Base-by-base conservation (phyloP, 2,797 vertebrate species). In the Sebastes trivittatus region DNA sequence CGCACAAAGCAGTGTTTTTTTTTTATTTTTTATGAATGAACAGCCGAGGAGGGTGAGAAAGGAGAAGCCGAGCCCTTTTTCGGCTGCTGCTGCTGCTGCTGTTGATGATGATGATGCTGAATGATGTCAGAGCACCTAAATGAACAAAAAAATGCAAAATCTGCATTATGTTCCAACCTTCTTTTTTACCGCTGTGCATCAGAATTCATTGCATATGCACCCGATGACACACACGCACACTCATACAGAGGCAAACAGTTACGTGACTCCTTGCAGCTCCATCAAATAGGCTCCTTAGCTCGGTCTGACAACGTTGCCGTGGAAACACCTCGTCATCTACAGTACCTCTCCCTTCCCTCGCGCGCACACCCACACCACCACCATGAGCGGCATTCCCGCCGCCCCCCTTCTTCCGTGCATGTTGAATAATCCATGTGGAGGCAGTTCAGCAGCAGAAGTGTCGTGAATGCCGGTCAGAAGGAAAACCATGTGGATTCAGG, bases 341-440 rank as follows among this genome's bases (percentile, higher is more conserved):
- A 78, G 72, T 72, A 69, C 72, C 77, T 84, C 88, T 85, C 83
- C 86, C 75, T 78, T 90, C 78, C 61, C 49, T 55, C 62, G 54
- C 72, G 25, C 84, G 30, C 84, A 77, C 89, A 61, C 90, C 76
- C 90, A 85, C 88, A 83, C 60, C 77, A 81, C 55, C 34, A 14
- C 70, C 64, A 56, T n/a, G 29, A 90, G 85, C 36, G 87, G 90
- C 75, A 87, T 89, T 91, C 92, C 92, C 63, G 11, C 84, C 66
- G 5, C 86, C 77, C 82, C 78, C 75, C 82, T 84, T 81, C 78
- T 67, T 84, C 73, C 25, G 1, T 4, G 81, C 77, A 32, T 49
- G 85, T 86, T 92, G 91, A 93, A 91, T 89, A 89, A 92, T 88
- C 84, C 86, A 90, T 90, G 90, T 87, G 82, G 88, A 92, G 87